phyloP scores from a whole-genome alignment of 2,113 vertebrate species.

The Martes martes region DNA sequence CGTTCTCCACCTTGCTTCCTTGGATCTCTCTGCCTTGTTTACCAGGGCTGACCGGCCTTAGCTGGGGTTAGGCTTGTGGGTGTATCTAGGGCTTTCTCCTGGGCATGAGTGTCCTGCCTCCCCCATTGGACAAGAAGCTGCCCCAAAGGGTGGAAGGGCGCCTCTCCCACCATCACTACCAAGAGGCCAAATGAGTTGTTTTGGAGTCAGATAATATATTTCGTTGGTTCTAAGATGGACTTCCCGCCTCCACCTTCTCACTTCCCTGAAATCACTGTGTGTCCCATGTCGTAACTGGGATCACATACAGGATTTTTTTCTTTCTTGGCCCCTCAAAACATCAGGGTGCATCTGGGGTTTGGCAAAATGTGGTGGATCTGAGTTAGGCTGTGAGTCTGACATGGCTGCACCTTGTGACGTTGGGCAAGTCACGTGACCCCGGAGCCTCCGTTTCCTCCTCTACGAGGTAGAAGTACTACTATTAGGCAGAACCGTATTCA shows the following conservation, averaged over 20 bases:
- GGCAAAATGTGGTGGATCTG: background rate
- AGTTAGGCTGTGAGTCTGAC: background rate
- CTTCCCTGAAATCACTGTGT: background rate
- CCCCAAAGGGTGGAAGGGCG: background rate
- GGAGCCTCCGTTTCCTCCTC: background rate
- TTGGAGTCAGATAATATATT: background rate
- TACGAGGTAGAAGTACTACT: background rate
- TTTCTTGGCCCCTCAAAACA: background rate
- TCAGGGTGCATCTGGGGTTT: background rate
- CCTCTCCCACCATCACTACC: background rate
- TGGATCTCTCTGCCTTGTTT: slow-evolving; percentile 26
- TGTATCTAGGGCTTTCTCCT: background rate
- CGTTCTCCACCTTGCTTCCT: background rate
- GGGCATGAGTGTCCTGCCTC: background rate
- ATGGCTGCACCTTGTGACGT: background rate
- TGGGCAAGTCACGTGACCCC: background rate
- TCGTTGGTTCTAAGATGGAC: background rate
- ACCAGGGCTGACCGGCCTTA: background rate
- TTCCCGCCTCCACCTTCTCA: background rate
- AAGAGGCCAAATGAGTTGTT: background rate
- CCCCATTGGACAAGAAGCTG: background rate
- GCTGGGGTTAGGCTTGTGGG: background rate
- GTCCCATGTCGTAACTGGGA: background rate
- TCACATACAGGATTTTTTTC: background rate
- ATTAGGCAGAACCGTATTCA: background rate